A percentile compares a stretch with the other conserved stretches of the same genome.
Evolutionary conservation across 30 jellyfish, hydroid and myxozoan genomes (phyloP).

Genomic region (Hydractinia echinata): DNA sequence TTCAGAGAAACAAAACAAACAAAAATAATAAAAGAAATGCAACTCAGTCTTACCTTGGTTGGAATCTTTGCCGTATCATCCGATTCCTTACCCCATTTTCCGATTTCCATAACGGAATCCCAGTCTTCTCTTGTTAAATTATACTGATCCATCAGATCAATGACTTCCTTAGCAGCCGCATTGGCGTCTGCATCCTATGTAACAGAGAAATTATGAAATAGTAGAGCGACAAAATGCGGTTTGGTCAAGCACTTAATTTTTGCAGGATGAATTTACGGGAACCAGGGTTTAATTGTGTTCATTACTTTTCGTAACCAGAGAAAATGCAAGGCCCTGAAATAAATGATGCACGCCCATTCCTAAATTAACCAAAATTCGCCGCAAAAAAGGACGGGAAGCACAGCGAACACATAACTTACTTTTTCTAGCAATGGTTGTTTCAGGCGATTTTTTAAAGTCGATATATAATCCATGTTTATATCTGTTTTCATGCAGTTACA

Average conservation of each 20-base stretch:
- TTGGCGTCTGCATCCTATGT: conserved; percentile 61
- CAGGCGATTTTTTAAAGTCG: conserved; percentile 47
- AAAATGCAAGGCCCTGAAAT: no score
- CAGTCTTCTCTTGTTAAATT: conserved; percentile 89
- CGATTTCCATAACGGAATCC: conserved; percentile 83
- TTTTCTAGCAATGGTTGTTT: conserved; percentile 52
- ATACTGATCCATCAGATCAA: conserved; percentile 66
- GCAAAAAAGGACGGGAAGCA: neutral
- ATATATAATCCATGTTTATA: conserved; percentile 66
- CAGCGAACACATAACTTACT: conserved; percentile 32
- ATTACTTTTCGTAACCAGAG: no score
- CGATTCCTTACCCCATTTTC: conserved; percentile 63
- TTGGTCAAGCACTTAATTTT: no score
- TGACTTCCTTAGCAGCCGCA: conserved; percentile 56
- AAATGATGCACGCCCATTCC: no score
- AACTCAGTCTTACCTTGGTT: conserved; percentile 48
- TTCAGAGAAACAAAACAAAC: neutral
- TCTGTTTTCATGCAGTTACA: conserved; percentile 73
- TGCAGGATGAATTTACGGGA: no score
- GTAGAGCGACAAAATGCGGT: neutral
- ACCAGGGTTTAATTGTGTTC: no score
- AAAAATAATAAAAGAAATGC: neutral
- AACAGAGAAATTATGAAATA: neutral
- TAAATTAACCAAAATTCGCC: no score
- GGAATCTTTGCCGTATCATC: conserved; percentile 68